A percentile compares a stretch with the other conserved stretches of the same genome.
Evolutionary conservation across 2,888 invertebrate genomes (phyloP).

Genomic region (Spodoptera picta): DNA sequence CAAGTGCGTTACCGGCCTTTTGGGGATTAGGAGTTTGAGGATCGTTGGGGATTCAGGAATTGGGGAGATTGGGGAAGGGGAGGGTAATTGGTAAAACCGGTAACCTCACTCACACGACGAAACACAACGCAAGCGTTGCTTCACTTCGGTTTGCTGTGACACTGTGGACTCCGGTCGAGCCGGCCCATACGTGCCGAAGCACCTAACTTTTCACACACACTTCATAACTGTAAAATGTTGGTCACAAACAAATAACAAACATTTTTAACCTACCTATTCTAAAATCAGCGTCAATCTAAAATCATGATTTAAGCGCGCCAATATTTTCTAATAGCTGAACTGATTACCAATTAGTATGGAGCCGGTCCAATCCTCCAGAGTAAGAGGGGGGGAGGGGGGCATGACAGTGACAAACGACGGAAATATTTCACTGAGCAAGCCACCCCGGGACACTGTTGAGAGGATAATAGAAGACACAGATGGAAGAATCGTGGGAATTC

Average conservation of each 20-base stretch:
- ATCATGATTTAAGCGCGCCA: conserved; percentile 53
- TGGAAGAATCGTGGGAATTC: conserved; percentile 26
- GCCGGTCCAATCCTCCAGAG: conserved; percentile 42
- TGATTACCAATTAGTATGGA: conserved; percentile 61
- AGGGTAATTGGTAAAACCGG: too few species aligned
- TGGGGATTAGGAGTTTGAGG: too few species aligned
- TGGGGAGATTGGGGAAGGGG: too few species aligned
- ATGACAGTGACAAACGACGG: conserved; percentile 65
- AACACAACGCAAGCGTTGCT: too few species aligned
- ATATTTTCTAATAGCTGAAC: conserved; percentile 60
- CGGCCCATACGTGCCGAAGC: too few species aligned
- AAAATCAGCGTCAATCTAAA: conserved; percentile 27
- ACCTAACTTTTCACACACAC: too few species aligned
- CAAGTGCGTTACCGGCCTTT: too few species aligned
- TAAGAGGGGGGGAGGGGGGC: conserved; percentile 15
- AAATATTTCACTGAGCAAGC: conserved; percentile 60
- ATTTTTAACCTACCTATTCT: neutral
- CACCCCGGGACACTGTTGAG: conserved; percentile 55
- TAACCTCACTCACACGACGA: too few species aligned
- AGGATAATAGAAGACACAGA: conserved; percentile 37
- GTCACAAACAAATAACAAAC: conserved; percentile 6
- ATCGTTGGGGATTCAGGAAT: too few species aligned
- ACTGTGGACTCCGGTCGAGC: too few species aligned
- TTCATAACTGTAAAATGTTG: neutral
- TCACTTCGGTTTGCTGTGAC: too few species aligned